Evolutionary conservation across 2,888 invertebrate genomes (phyloP).

Genomic region (Antitype chi): DNA sequence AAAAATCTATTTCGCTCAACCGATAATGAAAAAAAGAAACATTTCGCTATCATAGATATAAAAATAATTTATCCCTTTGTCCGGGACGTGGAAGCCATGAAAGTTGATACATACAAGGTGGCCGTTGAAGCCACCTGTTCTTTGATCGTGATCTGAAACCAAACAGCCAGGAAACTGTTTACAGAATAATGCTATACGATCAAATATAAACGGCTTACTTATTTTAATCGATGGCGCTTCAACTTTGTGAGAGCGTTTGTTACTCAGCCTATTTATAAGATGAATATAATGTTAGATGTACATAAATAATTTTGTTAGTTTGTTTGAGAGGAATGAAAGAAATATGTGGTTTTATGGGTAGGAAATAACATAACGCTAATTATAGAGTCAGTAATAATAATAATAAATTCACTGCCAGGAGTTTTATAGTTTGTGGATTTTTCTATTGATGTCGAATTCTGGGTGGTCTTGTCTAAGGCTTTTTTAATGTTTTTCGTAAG

Average conservation of each 20-base stretch:
- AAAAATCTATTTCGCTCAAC: constrained; percentile 42
- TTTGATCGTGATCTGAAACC: constrained; percentile 76
- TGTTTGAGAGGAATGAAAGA: constrained; percentile 53
- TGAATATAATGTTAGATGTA: constrained; percentile 49
- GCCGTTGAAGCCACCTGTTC: constrained; percentile 70
- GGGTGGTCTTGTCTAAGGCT: constrained; percentile 37
- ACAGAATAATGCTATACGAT: constrained; percentile 67
- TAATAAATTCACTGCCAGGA: constrained; percentile 6
- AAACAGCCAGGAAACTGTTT: constrained; percentile 74
- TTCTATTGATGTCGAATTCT: constrained; percentile 4
- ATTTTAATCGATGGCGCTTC: constrained; percentile 68
- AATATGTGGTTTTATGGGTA: constrained; percentile 53
- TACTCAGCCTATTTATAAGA: constrained; percentile 43
- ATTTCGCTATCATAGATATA: constrained; percentile 58
- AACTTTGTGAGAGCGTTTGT: constrained; percentile 45
- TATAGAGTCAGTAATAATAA: constrained; percentile 24
- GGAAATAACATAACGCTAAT: constrained; percentile 15
- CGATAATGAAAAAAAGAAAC: constrained; percentile 48
- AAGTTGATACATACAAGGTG: constrained; percentile 71
- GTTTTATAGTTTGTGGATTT: constrained; percentile 18
- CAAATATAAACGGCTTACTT: constrained; percentile 69
- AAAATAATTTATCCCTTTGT: constrained; percentile 68
- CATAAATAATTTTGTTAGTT: constrained; percentile 53
- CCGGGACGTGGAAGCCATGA: constrained; percentile 65
- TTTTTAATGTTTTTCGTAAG: background rate